Evolutionary conservation across 2,113 vertebrate genomes (phyloP).

Genomic region (Cebidichthys violaceus): DNA sequence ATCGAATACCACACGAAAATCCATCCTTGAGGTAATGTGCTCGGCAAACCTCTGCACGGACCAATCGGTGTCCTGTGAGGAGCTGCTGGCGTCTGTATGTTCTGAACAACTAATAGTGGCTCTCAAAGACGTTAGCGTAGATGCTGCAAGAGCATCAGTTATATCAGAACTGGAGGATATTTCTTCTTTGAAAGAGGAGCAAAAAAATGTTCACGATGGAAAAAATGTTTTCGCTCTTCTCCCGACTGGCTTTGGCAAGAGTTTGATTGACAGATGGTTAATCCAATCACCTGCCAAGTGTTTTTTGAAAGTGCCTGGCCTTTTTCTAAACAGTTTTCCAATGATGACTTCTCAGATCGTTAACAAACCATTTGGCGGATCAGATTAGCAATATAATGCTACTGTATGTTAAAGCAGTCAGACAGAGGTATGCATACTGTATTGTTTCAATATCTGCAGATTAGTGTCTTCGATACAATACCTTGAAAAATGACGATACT

Average conservation of each 20-base stretch:
- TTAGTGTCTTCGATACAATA: neutral
- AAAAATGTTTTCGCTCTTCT: neutral
- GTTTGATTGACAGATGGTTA: conserved; percentile 1
- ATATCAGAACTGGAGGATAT: too few relatives aligned
- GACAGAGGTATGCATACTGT: neutral
- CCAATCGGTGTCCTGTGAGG: neutral
- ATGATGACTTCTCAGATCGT: neutral
- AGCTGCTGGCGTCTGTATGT: too few relatives aligned
- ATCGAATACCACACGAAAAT: neutral
- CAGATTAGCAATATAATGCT: neutral
- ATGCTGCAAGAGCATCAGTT: too few relatives aligned
- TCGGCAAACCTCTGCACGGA: neutral
- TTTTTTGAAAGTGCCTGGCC: neutral
- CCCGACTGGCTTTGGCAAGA: neutral
- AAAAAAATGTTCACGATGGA: neutral
- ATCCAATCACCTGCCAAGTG: neutral
- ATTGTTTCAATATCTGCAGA: neutral
- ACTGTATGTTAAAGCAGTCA: neutral
- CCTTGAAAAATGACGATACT: neutral
- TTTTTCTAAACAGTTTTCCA: neutral
- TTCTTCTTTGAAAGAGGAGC: too few relatives aligned
- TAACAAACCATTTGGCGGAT: neutral
- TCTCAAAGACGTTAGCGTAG: too few relatives aligned
- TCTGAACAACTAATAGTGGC: too few relatives aligned
- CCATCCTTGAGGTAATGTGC: neutral